A percentile compares a stretch with the other conserved stretches of the same genome.
Conservation (phyloP, 2,888 invertebrate genomes). For the Digitonthophagus gazella region DNA sequence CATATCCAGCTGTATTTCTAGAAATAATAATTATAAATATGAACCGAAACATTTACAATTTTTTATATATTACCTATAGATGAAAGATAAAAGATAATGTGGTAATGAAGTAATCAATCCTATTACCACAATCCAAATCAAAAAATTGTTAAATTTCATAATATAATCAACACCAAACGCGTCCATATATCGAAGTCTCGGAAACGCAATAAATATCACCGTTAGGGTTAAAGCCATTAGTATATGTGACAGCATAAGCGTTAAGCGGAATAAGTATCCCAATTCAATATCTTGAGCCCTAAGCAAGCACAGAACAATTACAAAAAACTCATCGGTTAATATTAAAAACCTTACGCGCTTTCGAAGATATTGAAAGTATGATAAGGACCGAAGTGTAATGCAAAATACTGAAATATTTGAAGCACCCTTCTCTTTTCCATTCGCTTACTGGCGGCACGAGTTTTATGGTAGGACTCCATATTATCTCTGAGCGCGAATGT, state of each 20-base stretch:
- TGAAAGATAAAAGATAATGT: neutral
- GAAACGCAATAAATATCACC: neutral
- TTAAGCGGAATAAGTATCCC: neutral
- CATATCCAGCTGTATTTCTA: neutral
- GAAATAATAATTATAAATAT: too few relatives aligned
- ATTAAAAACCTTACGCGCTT: neutral
- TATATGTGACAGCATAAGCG: neutral
- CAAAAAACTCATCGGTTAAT: too few relatives aligned
- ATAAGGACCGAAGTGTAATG: neutral
- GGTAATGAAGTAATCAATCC: neutral
- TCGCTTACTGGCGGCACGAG: neutral
- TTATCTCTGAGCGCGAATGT: conserved; percentile 1
- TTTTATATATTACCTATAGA: neutral
- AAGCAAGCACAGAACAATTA: too few relatives aligned
- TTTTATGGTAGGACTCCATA: neutral
- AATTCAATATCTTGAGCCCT: neutral
- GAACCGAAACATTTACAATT: neutral
- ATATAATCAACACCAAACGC: neutral
- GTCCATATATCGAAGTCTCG: neutral
- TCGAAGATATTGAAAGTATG: neutral
- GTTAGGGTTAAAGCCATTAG: neutral
- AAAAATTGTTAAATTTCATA: too few relatives aligned
- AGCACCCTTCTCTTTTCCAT: neutral
- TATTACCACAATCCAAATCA: neutral
- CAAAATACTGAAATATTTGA: neutral